Evolutionary conservation across 2,797 vertebrate genomes (phyloP), one percentile per base, ranked within the genome.

Genomic region (Vespertilio murinus): DNA sequence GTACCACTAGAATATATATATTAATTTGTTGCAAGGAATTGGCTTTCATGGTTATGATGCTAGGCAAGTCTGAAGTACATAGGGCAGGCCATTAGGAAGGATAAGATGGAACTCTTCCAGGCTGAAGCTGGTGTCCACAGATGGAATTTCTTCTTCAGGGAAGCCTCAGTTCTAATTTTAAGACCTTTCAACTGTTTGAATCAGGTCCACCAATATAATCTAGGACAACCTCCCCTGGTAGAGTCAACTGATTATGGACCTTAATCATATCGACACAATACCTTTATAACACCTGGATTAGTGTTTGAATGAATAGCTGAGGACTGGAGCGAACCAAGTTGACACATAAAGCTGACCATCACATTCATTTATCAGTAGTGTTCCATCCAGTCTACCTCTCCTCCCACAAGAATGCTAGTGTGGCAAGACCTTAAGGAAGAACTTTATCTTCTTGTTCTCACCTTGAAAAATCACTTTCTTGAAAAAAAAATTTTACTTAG

Each of bases 211-310:
- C 6, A 17, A 70, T 64, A 93, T 73, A 69, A 80, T 42, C 18
- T 45, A 47, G 35, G 59, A 74, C 59, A 23, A 81, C 38, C 47
- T 69, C 42, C 28, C 65, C 88, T 33, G 38, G 1, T 67, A 64
- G 81, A 94, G 70, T 67, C 83, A 93, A 61, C 70, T 93, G 56
- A 86, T 80, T 47, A 91, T n/a, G 61, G 23, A 64, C 85, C 87
- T 90, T 40, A 93, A 69, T 75, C 64, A 54, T 64, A 71, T 69
- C 22, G 71, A 71, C 52, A 49, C 78, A 93, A 74, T 12, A 73
- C 20, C 33, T 73, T 88, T 77, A 23, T 2, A 59, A 94, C 17
- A 81, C 25, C 38, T 85, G 25, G 25, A 65, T 38, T 45, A 47
- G 30, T 59, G 28, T 95, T 49, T 88, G 35, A 30, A 1, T 38